Percentiles rank a stretch among this genome's conserved stretches.
Evolutionary conservation across 2,113 vertebrate genomes (phyloP).

Genomic region (Chaetodon auriga): DNA sequence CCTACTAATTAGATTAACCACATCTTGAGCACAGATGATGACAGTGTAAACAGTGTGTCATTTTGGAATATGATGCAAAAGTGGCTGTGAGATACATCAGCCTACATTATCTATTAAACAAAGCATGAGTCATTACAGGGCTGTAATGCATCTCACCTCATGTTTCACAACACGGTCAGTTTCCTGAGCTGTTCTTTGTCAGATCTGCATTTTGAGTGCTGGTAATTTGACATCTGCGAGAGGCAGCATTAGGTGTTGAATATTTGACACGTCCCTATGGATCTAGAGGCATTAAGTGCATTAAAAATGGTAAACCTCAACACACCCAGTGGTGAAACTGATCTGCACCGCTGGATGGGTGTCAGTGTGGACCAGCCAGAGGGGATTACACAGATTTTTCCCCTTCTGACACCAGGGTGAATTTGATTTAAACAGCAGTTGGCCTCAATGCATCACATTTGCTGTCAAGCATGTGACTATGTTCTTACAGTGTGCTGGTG

Average conservation of each 20-base stretch:
- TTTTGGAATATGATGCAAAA: slow-evolving; percentile 25
- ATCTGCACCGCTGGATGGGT: slow-evolving; percentile 38
- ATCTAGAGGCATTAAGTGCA: slow-evolving; percentile 23
- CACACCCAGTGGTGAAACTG: slow-evolving; percentile 53
- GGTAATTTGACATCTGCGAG: slow-evolving; percentile 52
- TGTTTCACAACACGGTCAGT: slow-evolving; percentile 55
- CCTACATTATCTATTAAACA: slow-evolving; percentile 2
- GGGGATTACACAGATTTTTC: slow-evolving; percentile 51
- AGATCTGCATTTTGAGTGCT: not conserved
- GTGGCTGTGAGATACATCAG: slow-evolving; percentile 16
- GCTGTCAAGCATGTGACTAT: slow-evolving; percentile 23
- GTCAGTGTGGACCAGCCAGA: slow-evolving; percentile 41
- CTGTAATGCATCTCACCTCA: slow-evolving; percentile 5
- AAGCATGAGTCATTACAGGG: slow-evolving; percentile 14
- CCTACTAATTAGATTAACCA: slow-evolving; percentile 38
- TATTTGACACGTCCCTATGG: slow-evolving; percentile 43
- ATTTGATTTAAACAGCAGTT: slow-evolving; percentile 61
- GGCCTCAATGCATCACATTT: slow-evolving; percentile 38
- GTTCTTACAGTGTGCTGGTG: not conserved
- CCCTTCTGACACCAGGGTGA: slow-evolving; percentile 43
- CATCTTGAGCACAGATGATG: slow-evolving; percentile 65
- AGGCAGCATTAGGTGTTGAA: slow-evolving; percentile 43
- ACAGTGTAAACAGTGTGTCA: slow-evolving; percentile 37
- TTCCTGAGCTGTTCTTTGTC: slow-evolving; percentile 47
- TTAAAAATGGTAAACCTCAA: slow-evolving; percentile 46